These are phyloP conservation scores for Lamellibrachia luymesi DNA, from an alignment of 1,140 invertebrate species.

Conservation along the genomic window DNA sequence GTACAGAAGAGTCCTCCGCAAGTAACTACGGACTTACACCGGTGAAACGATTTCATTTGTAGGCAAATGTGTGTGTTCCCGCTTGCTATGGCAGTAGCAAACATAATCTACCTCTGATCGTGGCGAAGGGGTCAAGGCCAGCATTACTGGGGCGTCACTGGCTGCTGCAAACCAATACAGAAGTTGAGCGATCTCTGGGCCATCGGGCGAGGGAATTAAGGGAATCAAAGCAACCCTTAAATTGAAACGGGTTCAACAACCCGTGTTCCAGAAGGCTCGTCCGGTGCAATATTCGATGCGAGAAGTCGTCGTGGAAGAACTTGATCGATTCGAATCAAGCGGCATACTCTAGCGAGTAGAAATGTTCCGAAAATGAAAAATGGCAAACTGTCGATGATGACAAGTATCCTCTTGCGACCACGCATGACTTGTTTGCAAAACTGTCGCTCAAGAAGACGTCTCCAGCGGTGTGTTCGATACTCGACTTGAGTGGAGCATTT, in stretches of 20 bases:
- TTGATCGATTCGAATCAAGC: background rate
- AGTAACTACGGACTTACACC: too few relatives aligned
- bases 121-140: too few relatives aligned
- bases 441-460: background rate
- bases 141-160: too few relatives aligned
- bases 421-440: conserved; percentile 13
- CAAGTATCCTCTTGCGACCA: background rate
- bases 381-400: background rate
- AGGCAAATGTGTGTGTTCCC: too few relatives aligned
- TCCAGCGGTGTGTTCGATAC: background rate
- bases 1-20: too few relatives aligned
- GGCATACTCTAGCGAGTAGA: background rate
- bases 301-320: background rate
- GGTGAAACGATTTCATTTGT: too few relatives aligned
- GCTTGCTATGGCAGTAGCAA: too few relatives aligned
- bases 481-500: background rate
- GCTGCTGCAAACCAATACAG: too few relatives aligned
- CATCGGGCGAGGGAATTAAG: background rate
- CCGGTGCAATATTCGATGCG: background rate
- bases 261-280: background rate
- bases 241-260: background rate
- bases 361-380: background rate
- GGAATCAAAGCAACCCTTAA: background rate
- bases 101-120: too few relatives aligned
- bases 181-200: too few relatives aligned